Evolutionary conservation across 2,113 vertebrate species (phyloP).

Genomic region (Physeter macrocephalus): DNA sequence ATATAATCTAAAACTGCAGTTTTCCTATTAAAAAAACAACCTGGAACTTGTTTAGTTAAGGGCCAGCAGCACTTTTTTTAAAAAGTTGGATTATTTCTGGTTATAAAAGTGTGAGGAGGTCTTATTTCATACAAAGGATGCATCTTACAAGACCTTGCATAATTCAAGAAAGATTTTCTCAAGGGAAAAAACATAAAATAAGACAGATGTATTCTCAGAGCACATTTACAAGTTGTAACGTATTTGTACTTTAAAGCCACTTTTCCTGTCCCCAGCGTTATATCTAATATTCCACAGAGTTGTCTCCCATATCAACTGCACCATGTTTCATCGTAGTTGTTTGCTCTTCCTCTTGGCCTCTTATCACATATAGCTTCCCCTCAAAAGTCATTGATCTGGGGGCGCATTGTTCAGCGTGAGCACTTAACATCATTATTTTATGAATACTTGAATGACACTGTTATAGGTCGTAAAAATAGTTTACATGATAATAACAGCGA

Average conservation of each 20-base stretch:
- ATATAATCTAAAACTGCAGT: slow-evolving; percentile 31
- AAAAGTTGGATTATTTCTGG: not conserved
- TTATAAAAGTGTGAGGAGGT: slow-evolving; percentile 36
- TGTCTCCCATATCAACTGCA: not conserved
- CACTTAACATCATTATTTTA: not conserved
- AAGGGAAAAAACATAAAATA: slow-evolving; percentile 46
- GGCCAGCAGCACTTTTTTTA: not conserved
- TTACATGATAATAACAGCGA: not conserved
- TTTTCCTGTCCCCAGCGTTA: not conserved
- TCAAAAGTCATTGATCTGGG: not conserved
- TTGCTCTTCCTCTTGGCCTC: not conserved
- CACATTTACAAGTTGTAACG: slow-evolving; percentile 37
- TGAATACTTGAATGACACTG: not conserved
- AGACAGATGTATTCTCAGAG: slow-evolving; percentile 32
- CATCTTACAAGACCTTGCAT: slow-evolving; percentile 27
- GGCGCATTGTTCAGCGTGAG: not conserved
- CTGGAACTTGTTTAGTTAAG: slow-evolving; percentile 52
- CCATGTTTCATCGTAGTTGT: not conserved
- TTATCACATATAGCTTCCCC: not conserved
- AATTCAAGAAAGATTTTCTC: slow-evolving; percentile 51
- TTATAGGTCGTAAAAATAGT: not conserved
- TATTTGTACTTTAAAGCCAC: not conserved
- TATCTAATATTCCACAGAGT: not conserved
- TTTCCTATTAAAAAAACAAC: slow-evolving; percentile 54
- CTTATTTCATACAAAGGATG: slow-evolving; percentile 40